Evolutionary conservation across 2,113 vertebrate genomes (phyloP).

Genomic region (Ceratotherium simum): DNA sequence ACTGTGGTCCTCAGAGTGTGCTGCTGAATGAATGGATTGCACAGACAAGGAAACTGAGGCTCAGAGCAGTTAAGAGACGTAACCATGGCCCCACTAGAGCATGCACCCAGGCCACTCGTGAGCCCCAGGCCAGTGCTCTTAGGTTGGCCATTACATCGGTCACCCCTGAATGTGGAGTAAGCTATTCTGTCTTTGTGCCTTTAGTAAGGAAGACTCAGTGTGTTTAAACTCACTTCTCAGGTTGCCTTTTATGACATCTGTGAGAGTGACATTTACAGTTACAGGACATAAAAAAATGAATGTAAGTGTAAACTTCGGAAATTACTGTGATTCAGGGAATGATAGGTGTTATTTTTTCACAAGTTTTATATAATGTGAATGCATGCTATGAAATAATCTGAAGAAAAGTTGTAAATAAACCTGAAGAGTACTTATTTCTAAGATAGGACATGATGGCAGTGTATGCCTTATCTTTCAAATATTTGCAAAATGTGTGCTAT

Average conservation of each 20-base stretch:
- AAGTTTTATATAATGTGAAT: slow-evolving; percentile 67
- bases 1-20: not conserved
- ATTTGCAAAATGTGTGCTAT: slow-evolving; percentile 57
- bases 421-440: slow-evolving; percentile 70
- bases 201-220: not conserved
- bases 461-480: slow-evolving; percentile 63
- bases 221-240: slow-evolving; percentile 34
- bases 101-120: fast-evolving
- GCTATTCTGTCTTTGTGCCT: not conserved
- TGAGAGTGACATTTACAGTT: slow-evolving; percentile 59
- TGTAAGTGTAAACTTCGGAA: slow-evolving; percentile 71
- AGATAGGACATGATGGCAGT: slow-evolving; percentile 52
- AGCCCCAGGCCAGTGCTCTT: not conserved
- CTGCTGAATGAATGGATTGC: not conserved
- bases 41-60: not conserved
- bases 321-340: slow-evolving; percentile 75
- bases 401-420: slow-evolving; percentile 78
- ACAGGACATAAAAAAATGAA: slow-evolving; percentile 52
- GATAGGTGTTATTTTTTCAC: slow-evolving; percentile 77
- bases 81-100: too few relatives aligned
- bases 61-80: not conserved
- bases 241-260: slow-evolving; percentile 30
- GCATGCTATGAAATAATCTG: slow-evolving; percentile 41
- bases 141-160: not conserved
- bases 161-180: not conserved